Percentiles rank a stretch among this genome's conserved stretches.
Evolutionary conservation across 2,113 vertebrate species (phyloP).

Genomic region (Asarcornis scutulata): DNA sequence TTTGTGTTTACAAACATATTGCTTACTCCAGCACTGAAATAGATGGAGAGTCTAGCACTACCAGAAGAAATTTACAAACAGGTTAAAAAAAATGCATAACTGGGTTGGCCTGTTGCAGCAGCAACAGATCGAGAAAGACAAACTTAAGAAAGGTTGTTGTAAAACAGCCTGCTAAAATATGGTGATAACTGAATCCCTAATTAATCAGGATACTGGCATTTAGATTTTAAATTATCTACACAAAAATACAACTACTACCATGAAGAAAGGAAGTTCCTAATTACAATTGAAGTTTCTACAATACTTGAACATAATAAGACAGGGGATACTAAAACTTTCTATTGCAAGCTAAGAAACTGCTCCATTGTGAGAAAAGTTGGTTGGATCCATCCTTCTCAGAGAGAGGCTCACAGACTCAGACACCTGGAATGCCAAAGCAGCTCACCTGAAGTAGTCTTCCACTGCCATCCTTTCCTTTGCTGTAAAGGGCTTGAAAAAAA

Average conservation of each 20-base stretch:
- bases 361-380: neutral
- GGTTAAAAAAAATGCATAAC: neutral
- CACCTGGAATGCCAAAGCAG: neutral
- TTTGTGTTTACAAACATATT: neutral
- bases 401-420: neutral
- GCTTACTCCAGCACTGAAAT: neutral
- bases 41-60: neutral
- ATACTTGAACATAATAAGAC: neutral
- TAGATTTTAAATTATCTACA: neutral
- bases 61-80: neutral
- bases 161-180: neutral
- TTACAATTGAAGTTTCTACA: neutral
- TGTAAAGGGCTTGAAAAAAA: neutral
- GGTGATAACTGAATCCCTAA: neutral
- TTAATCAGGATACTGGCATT: neutral
- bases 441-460: neutral
- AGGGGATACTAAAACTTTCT: neutral
- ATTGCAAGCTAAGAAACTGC: neutral
- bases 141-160: neutral
- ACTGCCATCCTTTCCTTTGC: neutral
- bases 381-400: neutral
- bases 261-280: neutral
- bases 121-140: neutral
- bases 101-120: accelerated
- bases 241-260: neutral